Evolutionary conservation across 2,113 vertebrate genomes (phyloP).

Genomic region (Micromys minutus): DNA sequence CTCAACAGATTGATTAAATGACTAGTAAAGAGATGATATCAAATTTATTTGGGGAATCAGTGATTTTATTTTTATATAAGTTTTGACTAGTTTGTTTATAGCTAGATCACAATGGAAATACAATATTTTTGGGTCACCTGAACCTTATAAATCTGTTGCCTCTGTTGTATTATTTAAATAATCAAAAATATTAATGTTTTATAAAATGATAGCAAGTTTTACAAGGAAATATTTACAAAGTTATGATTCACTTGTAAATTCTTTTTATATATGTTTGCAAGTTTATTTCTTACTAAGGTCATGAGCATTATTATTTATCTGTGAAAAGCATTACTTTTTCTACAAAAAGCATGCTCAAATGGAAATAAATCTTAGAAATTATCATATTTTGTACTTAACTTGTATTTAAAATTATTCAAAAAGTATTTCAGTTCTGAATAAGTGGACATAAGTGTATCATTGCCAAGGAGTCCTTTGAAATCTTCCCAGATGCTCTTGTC

Average conservation of each 20-base stretch:
- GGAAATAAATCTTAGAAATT: neutral
- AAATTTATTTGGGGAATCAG: neutral
- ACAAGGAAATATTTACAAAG: neutral
- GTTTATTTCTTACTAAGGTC: neutral
- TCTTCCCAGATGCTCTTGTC: neutral
- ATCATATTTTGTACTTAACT: neutral
- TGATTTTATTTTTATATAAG: neutral
- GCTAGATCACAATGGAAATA: neutral
- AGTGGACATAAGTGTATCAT: neutral
- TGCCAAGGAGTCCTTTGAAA: neutral
- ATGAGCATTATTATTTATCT: neutral
- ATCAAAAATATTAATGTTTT: neutral
- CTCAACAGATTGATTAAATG: neutral
- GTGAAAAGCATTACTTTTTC: neutral
- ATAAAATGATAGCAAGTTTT: neutral
- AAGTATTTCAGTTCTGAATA: neutral
- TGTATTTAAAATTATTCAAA: neutral
- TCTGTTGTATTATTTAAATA: neutral
- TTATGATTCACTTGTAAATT: neutral
- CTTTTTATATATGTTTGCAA: neutral
- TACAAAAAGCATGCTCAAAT: neutral
- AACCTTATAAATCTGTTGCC: neutral
- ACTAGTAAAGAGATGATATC: neutral
- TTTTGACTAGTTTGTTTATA: neutral
- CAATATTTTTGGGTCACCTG: neutral